Evolutionary conservation across 2,113 vertebrate genomes (phyloP), one percentile per base, ranked within the genome.

Genomic region (Tamias sibiricus): DNA sequence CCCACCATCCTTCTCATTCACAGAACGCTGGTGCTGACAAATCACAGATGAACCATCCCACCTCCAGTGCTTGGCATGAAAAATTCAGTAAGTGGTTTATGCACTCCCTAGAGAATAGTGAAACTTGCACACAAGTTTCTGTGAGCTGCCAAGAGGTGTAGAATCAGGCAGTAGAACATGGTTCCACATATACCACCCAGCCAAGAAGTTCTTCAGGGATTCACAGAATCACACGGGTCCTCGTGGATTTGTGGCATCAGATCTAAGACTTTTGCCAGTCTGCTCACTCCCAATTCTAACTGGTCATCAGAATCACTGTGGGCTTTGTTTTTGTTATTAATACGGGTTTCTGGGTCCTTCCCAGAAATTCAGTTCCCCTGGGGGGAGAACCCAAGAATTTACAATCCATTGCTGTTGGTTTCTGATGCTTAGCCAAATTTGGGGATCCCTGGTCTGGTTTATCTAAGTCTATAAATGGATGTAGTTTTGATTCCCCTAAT

Each of bases 71-170:
- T 68, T 66, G 9, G 35, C 19, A 71, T 66, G 82, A 92, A 69
- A 62, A 82, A 86, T 62, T 82, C 75, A 87, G 71, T 35, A 90
- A 8, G n/a, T 47, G 68, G n/a, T 52, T 95, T 71, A 57, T 26
- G 24, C 32, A 28, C n/a, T 83, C 62, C 62, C 52, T 82, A 62
- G 44, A 83, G 69, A 82, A 59, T 30, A 16, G 54, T 89, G 24
- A 47, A 37, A 72, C 54, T 59, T 72, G 52, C 82, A 68, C 77
- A 28, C 3, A 9, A 37, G n/a, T n/a, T n/a, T n/a, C n/a, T 87
- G 71, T 20, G 59, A 87, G 54, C 52, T 52, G 32, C n/a, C 35
- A 22, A 26, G 28, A 40, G 35, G 72, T 35, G 22, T 72, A 57
- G 13, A 22, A 30, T 71, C n/a, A 47, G 82, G 64, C 13, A 24